These are phyloP conservation scores for Argyresthia goedartella DNA, from an alignment of 2,888 invertebrate species.

Conservation along the genomic window DNA sequence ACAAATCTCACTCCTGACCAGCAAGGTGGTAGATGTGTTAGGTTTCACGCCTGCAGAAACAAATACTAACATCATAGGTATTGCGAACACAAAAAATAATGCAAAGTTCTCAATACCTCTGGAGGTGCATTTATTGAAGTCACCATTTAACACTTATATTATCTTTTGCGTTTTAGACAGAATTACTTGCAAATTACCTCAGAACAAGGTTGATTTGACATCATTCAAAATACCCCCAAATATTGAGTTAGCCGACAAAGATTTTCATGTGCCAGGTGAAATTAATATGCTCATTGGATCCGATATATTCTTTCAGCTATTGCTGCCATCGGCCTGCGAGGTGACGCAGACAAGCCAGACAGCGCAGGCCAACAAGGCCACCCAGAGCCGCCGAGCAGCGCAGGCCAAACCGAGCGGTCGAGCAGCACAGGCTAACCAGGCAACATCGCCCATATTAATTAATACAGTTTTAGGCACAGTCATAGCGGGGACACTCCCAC, in stretches of 20 bases:
- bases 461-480: slow-evolving; percentile 10
- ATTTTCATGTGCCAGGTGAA: slow-evolving; percentile 9
- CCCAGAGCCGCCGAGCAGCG: too few species aligned
- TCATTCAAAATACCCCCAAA: slow-evolving; percentile 6
- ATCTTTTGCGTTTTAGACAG: slow-evolving; percentile 11
- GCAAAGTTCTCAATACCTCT: background rate
- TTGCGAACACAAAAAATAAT: background rate
- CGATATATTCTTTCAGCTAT: slow-evolving; percentile 14
- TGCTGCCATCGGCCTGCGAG: slow-evolving; percentile 3
- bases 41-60: background rate
- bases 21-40: background rate
- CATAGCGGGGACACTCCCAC: slow-evolving; percentile 7
- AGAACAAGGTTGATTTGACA: slow-evolving; percentile 7
- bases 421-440: too few species aligned
- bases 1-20: slow-evolving; percentile 1
- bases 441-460: background rate
- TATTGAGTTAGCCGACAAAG: slow-evolving; percentile 9
- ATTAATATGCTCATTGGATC: slow-evolving; percentile 11
- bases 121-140: slow-evolving; percentile 8
- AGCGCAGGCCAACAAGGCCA: background rate
- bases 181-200: slow-evolving; percentile 14
- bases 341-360: background rate
- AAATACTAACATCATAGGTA: background rate
- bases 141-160: slow-evolving; percentile 3
- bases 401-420: too few species aligned